Evolutionary conservation across 2,113 vertebrate genomes (phyloP).

Genomic region (Gadus chalcogrammus): DNA sequence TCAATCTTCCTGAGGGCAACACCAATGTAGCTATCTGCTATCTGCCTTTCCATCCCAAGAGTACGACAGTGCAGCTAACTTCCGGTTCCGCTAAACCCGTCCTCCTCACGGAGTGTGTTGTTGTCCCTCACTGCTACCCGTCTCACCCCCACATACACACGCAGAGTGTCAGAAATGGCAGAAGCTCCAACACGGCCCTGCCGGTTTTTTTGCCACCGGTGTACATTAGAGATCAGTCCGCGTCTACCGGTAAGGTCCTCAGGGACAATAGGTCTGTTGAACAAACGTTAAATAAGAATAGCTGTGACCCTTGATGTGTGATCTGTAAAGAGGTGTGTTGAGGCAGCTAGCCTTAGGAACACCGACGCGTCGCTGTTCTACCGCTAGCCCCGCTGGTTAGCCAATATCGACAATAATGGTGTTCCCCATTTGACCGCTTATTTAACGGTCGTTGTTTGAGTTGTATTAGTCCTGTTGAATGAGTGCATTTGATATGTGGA

Average conservation of each 20-base stretch:
- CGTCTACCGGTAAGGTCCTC: conserved; percentile 71
- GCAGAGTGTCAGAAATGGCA: conserved; percentile 77
- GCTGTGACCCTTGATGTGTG: too few species aligned
- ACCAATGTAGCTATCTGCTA: too few species aligned
- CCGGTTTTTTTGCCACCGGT: conserved; percentile 90
- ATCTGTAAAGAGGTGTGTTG: too few species aligned
- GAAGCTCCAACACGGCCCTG: conserved; percentile 82
- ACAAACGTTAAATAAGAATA: too few species aligned
- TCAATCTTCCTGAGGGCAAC: too few species aligned
- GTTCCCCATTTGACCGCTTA: too few species aligned
- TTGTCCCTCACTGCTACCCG: conserved; percentile 59
- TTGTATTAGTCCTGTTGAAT: background rate
- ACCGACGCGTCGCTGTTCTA: too few species aligned
- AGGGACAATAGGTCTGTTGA: background rate
- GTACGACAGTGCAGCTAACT: background rate
- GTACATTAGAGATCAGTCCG: conserved; percentile 77
- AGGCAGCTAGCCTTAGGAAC: too few species aligned
- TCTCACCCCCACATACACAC: conserved; percentile 18
- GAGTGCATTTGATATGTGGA: background rate
- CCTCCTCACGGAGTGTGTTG: background rate
- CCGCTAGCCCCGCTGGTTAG: too few species aligned
- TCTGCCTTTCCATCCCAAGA: too few species aligned
- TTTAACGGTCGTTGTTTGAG: background rate
- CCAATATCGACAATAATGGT: too few species aligned
- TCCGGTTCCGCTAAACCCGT: conserved; percentile 9